Evolutionary conservation across 2,113 vertebrate species (phyloP).

Genomic region (Elephantulus edwardii): DNA sequence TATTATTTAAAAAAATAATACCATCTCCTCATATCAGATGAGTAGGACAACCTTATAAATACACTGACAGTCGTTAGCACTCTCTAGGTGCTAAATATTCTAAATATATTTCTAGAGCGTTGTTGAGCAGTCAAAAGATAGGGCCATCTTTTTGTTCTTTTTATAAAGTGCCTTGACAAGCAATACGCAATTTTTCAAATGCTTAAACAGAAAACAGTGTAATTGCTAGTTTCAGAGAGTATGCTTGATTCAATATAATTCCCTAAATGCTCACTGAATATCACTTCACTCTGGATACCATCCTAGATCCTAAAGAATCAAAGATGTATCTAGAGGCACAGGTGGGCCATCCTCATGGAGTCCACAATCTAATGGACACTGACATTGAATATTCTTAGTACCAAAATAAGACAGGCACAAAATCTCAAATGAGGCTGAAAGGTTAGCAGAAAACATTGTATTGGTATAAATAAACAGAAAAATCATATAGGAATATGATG

Average conservation of each 20-base stretch:
- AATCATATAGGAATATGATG: neutral
- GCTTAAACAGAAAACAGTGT: constrained; percentile 41
- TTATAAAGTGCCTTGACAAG: constrained; percentile 55
- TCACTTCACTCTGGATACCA: neutral
- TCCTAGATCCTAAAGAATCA: neutral
- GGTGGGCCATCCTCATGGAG: neutral
- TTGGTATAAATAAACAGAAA: neutral
- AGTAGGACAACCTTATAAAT: constrained; percentile 47
- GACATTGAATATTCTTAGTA: neutral
- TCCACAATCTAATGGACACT: neutral
- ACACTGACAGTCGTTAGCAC: neutral
- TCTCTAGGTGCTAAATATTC: constrained; percentile 33
- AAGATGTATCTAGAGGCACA: neutral
- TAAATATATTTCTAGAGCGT: constrained; percentile 50
- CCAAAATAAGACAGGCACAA: neutral
- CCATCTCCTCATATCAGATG: constrained; percentile 15
- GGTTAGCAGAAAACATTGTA: neutral
- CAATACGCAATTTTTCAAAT: constrained; percentile 64
- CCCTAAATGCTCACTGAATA: neutral
- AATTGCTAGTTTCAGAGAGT: constrained; percentile 10
- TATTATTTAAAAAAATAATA: constrained; percentile 55
- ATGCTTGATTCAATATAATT: neutral
- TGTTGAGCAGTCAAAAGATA: constrained; percentile 42
- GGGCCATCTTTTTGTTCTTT: constrained; percentile 36
- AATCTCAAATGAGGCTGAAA: neutral